Conservation (phyloP, 2,888 invertebrate species). For the Cephus spinipes region DNA sequence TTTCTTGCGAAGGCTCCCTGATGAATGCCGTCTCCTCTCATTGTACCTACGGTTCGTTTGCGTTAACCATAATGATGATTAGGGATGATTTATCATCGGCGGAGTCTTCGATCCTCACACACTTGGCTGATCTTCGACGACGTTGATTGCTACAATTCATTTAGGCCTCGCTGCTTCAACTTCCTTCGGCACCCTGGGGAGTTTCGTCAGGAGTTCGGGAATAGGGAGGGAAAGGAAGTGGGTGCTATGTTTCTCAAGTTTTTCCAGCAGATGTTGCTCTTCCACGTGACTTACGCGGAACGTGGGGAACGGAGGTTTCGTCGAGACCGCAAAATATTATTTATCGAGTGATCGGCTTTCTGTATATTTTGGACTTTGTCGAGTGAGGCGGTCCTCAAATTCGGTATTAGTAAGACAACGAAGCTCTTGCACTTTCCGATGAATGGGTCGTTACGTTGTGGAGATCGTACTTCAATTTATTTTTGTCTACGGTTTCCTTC, state of each 20-base stretch:
- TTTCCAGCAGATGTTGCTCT: neutral
- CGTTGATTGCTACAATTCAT: slow-evolving; percentile 2
- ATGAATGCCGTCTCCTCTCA: neutral
- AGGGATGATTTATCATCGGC: neutral
- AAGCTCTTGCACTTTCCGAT: neutral
- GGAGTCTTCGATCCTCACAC: neutral
- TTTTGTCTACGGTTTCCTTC: neutral
- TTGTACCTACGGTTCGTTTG: neutral
- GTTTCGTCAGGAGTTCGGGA: neutral
- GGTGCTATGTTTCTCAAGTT: neutral
- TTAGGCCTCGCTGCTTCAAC: neutral
- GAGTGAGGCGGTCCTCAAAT: neutral
- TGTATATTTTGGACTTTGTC: neutral
- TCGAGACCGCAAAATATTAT: neutral
- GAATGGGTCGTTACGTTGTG: neutral
- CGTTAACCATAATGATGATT: neutral
- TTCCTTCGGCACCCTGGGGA: neutral
- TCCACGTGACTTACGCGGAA: neutral
- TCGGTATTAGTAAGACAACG: neutral
- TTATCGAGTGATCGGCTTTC: neutral
- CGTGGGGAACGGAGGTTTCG: slow-evolving; percentile 33
- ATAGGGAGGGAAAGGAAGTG: neutral
- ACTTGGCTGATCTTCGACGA: neutral
- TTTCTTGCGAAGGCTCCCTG: neutral
- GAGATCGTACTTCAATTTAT: neutral